phyloP scores from a whole-genome alignment of 2,888 invertebrate species.

The Anodontia alba region DNA sequence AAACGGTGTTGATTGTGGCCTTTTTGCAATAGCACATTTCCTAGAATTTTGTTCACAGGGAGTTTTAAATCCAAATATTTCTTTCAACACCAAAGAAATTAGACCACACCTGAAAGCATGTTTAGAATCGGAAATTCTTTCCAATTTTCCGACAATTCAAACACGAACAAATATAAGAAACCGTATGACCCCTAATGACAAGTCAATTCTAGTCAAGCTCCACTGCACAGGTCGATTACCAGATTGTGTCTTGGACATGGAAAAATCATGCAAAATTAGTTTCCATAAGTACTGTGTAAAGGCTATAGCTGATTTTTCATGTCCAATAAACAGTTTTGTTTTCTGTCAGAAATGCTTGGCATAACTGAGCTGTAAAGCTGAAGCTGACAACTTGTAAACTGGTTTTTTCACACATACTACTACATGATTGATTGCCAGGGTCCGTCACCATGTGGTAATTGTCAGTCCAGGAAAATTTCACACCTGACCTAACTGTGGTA shows the following conservation, averaged over 20 bases:
- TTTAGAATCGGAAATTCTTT: not conserved
- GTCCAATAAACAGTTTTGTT: not conserved
- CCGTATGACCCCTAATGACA: not conserved
- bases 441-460: too few species aligned
- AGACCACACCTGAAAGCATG: not conserved
- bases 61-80: not conserved
- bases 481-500: too few species aligned
- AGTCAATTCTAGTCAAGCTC: not conserved
- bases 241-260: not conserved
- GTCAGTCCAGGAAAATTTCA: too few species aligned
- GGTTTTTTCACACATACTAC: too few species aligned
- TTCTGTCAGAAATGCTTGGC: not conserved
- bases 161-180: not conserved
- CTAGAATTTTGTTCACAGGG: not conserved
- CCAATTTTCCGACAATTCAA: not conserved
- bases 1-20: slow-evolving; percentile 14
- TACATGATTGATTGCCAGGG: too few species aligned
- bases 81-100: not conserved
- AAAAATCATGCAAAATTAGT: not conserved
- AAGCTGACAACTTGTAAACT: too few species aligned
- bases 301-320: not conserved
- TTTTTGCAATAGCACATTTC: slow-evolving; percentile 24
- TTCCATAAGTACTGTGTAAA: not conserved
- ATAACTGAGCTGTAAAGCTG: too few species aligned
- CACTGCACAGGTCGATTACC: not conserved